Percentiles rank a stretch among this genome's conserved stretches.
These are phyloP conservation scores for Polia nebulosa DNA, from an alignment of 2,888 invertebrate genomes.

Conservation along the genomic window DNA sequence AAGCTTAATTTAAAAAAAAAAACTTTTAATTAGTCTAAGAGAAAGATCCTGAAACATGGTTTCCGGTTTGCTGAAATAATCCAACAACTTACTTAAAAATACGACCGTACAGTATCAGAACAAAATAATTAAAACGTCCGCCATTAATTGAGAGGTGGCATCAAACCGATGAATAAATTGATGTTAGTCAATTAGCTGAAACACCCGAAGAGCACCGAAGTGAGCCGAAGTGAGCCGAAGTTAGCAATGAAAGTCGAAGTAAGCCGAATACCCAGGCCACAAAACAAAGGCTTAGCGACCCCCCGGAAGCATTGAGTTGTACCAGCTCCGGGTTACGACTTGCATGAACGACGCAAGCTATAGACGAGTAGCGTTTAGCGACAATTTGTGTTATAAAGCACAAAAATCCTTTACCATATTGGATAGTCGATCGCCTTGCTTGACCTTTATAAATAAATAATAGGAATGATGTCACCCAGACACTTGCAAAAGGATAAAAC, in stretches of 20 bases:
- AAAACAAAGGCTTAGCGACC: conserved; percentile 77
- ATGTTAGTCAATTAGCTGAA: conserved; percentile 61
- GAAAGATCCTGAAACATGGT: too few species aligned
- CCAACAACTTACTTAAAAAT: too few species aligned
- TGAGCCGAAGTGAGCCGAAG: conserved; percentile 33
- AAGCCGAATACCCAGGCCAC: conserved; percentile 61
- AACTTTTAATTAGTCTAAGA: too few species aligned
- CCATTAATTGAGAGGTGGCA: background rate
- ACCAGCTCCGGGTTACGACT: conserved; percentile 66
- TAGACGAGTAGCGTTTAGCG: conserved; percentile 28
- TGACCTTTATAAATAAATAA: too few species aligned
- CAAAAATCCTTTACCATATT: too few species aligned
- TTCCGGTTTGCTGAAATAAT: too few species aligned
- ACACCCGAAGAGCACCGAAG: conserved; percentile 43
- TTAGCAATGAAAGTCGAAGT: conserved; percentile 32
- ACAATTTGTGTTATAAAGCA: too few species aligned
- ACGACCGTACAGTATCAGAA: too few species aligned
- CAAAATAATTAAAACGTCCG: background rate
- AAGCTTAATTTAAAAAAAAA: too few species aligned
- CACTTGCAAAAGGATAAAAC: too few species aligned
- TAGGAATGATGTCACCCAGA: too few species aligned
- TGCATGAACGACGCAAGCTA: conserved; percentile 54
- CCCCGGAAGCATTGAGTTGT: conserved; percentile 78
- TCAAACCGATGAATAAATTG: conserved; percentile 54
- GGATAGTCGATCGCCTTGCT: too few species aligned